Evolutionary conservation across 2,113 vertebrate genomes (phyloP).

Genomic region (Leptocoma aspasia): DNA sequence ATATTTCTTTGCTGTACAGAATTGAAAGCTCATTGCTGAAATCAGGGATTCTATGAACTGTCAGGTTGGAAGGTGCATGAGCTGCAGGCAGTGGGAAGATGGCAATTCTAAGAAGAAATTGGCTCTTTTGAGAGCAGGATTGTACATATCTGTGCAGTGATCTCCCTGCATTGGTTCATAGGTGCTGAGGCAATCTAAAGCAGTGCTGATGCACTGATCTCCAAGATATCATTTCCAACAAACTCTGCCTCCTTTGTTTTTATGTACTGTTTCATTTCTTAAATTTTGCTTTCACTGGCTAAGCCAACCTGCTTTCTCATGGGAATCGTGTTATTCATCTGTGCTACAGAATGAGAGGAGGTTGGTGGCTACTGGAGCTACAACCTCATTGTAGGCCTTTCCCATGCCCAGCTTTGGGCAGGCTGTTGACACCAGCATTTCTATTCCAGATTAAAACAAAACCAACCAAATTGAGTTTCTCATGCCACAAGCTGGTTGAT

Average conservation of each 20-base stretch:
- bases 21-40: slow-evolving; percentile 73
- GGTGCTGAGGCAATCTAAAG: slow-evolving; percentile 62
- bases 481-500: background rate
- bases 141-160: slow-evolving; percentile 62
- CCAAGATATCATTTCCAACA: slow-evolving; percentile 51
- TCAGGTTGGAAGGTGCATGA: slow-evolving; percentile 62
- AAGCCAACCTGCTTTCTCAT: slow-evolving; percentile 48
- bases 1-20: slow-evolving; percentile 71
- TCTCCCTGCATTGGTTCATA: slow-evolving; percentile 64
- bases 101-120: slow-evolving; percentile 70
- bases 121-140: slow-evolving; percentile 66
- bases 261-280: slow-evolving; percentile 56
- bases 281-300: slow-evolving; percentile 56
- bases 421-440: slow-evolving; percentile 63
- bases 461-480: slow-evolving; percentile 12
- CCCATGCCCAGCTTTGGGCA: slow-evolving; percentile 37
- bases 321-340: slow-evolving; percentile 34
- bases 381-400: slow-evolving; percentile 36
- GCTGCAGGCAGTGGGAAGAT: slow-evolving; percentile 65
- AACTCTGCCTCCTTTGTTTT: slow-evolving; percentile 57
- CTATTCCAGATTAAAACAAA: slow-evolving; percentile 38
- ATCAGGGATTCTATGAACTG: slow-evolving; percentile 78
- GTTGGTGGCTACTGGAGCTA: slow-evolving; percentile 21
- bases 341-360: slow-evolving; percentile 28
- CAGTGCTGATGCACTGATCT: slow-evolving; percentile 62